Evolutionary conservation across 2,113 vertebrate species (phyloP).

Genomic region (Pluvialis apricaria): DNA sequence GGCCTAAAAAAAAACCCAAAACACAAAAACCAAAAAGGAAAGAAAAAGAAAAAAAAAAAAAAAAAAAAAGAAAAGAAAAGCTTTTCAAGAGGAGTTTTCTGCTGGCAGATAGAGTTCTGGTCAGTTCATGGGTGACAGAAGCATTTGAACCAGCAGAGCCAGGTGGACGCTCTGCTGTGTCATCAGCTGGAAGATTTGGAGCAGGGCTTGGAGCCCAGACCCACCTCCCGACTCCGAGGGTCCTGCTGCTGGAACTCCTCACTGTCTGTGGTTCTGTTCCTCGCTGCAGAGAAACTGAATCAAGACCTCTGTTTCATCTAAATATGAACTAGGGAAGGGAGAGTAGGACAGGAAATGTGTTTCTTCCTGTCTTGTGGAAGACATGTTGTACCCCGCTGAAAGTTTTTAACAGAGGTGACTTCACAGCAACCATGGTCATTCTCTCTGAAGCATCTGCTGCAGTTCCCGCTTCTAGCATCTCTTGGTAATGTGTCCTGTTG

Average conservation of each 20-base stretch:
- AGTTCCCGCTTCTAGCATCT: background rate
- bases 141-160: background rate
- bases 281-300: background rate
- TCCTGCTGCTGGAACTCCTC: background rate
- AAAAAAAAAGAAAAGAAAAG: too few species aligned
- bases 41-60: too few species aligned
- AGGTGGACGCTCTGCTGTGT: background rate
- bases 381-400: background rate
- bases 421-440: background rate
- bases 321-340: background rate
- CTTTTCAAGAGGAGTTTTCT: background rate
- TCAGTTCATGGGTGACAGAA: background rate
- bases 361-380: background rate
- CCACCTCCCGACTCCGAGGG: rapidly evolving
- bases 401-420: background rate
- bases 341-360: background rate
- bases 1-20: background rate
- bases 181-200: background rate
- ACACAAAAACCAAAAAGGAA: too few species aligned
- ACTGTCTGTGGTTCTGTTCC: too few species aligned
- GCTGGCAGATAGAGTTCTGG: background rate
- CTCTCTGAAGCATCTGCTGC: background rate
- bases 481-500: background rate
- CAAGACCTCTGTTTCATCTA: background rate
- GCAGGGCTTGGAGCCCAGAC: background rate